Conservation (phyloP, 35 echinoderm and acorn worm species). For the Apostichopus parvimensis region DNA sequence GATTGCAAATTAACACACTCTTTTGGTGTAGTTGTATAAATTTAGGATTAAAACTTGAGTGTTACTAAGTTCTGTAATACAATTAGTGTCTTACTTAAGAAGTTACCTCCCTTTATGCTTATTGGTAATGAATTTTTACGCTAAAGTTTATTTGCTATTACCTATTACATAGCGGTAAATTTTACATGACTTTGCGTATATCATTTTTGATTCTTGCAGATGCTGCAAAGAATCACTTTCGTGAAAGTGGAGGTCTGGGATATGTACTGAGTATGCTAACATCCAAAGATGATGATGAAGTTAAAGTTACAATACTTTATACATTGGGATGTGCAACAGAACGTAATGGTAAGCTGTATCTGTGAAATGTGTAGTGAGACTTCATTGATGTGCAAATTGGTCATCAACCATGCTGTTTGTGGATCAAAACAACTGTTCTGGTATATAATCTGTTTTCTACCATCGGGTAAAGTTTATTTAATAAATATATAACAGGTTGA, state of each 20-base stretch:
- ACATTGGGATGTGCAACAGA: slow-evolving; percentile 84
- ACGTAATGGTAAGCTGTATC: slow-evolving; percentile 64
- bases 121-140: not conserved
- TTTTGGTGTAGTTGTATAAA: too few species aligned
- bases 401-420: too few species aligned
- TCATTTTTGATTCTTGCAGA: slow-evolving; percentile 8
- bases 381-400: too few species aligned
- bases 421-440: too few species aligned
- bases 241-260: slow-evolving; percentile 69
- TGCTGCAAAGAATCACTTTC: slow-evolving; percentile 65
- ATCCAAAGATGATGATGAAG: slow-evolving; percentile 43
- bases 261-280: slow-evolving; percentile 72
- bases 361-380: too few species aligned
- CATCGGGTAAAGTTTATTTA: too few species aligned
- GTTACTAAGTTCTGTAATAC: too few species aligned
- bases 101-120: not conserved
- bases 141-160: not conserved
- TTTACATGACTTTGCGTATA: not conserved
- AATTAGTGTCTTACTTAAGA: too few species aligned
- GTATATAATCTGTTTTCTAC: too few species aligned
- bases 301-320: slow-evolving; percentile 72
- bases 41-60: too few species aligned
- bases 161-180: not conserved
- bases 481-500: too few species aligned
- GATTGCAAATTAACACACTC: too few species aligned